Conservation (phyloP, 2,797 vertebrate species). For the Glyptemys insculpta region DNA sequence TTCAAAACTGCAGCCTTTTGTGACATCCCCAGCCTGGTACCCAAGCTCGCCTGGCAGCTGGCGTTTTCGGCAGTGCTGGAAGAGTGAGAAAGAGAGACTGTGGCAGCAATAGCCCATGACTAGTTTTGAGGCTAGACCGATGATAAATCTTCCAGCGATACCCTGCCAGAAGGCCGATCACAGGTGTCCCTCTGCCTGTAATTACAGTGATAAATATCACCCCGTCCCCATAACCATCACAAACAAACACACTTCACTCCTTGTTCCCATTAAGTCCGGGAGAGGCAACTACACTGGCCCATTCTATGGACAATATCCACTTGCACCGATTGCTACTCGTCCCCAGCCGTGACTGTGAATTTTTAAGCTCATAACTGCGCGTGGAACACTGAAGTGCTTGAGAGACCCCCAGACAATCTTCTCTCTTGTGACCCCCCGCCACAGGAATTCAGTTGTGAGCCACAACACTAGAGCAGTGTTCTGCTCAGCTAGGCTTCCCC, state of each 20-base stretch:
- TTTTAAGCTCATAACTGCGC: not conserved
- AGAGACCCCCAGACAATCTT: not conserved
- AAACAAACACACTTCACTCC: not conserved
- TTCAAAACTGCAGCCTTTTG: not conserved
- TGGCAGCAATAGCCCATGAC: conserved; percentile 1
- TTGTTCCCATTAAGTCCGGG: not conserved
- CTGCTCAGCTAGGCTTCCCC: not conserved
- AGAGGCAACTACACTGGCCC: conserved; percentile 12
- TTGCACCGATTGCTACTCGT: not conserved
- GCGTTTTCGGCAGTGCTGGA: not conserved
- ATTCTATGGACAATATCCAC: not conserved
- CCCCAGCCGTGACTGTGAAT: not conserved
- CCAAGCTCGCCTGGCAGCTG: not conserved
- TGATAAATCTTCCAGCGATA: not conserved
- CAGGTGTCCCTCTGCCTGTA: not conserved
- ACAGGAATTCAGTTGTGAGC: conserved; percentile 52
- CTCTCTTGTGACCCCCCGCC: not conserved
- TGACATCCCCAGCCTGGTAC: not conserved
- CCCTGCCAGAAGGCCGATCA: not conserved
- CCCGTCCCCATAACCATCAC: not conserved
- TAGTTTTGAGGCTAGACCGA: not conserved
- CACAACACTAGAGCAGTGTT: conserved; percentile 51
- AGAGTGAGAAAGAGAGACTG: not conserved
- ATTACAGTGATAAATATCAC: not conserved
- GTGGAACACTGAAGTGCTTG: not conserved